Evolutionary conservation across 2,113 vertebrate species (phyloP), one percentile per base, ranked within the genome.

Genomic region (Neolamprologus toae): DNA sequence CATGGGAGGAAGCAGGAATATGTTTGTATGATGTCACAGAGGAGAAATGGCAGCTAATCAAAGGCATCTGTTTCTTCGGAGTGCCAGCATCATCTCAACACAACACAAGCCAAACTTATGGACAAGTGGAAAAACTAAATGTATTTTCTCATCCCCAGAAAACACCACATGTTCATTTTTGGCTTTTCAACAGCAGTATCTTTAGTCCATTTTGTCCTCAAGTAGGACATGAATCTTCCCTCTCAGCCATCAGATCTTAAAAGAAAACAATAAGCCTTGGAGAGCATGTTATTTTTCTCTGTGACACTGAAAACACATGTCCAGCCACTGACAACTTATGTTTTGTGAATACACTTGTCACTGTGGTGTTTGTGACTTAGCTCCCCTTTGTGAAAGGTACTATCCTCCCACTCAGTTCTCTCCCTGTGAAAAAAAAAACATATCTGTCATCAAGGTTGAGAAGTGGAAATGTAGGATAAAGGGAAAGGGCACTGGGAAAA

Each of bases 11-110:
- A 86, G 86, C 82, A 82, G 90, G 87, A 90, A 93, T 86, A 92
- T 91, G 91, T 91, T 92, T 89, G 82, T 76, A 73, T 83, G 89
- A 87, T 11, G 86, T 85, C 82, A 90, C 91, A 31, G 42, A 83
- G 86, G 87, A 93, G 78, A 83, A 83, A 92, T 94, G 92, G 93
- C 91, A 91, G 86, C 87, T 86, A 89, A 95, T 93, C 92, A 91
- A 89, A 93, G 90, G 89, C 93, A 94, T 95, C 92, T 93, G 94
- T 84, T 91, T 35, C 86, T 66, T 78, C 9, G 6, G 42, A 51
- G 51, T 88, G 92, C 93, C 93, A 93, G 84, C 61, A 28, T 85
- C 86, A 21, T 91, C 86, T 73, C 85, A 59, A 57, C 73, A 88
- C 68, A 84, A 92, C 33, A 82, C 83, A 10, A 54, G 91, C 89